A percentile compares a stretch with the other conserved stretches of the same genome.
phyloP scores from a whole-genome alignment of 2,888 invertebrate species.

The Schizotus pectinicornis region DNA sequence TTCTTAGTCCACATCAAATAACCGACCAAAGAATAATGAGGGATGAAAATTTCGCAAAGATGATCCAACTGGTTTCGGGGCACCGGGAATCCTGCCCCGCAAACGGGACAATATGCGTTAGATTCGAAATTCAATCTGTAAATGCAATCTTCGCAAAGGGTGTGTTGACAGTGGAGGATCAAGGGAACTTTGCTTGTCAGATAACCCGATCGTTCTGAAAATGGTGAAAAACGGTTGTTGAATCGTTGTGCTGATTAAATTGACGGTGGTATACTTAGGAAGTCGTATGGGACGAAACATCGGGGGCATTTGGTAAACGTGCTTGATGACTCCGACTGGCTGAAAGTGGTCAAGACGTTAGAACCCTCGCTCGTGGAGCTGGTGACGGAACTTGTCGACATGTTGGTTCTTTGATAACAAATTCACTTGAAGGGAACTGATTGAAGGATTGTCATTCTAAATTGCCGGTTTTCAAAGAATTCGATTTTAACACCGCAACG shows the following conservation, averaged over 20 bases:
- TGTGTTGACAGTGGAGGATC: constrained; percentile 70
- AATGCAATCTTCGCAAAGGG: constrained; percentile 71
- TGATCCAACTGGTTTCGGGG: constrained; percentile 29
- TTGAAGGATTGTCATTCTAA: constrained; percentile 18
- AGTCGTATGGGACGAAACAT: too few relatives aligned
- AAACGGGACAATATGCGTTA: constrained; percentile 60
- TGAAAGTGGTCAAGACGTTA: too few relatives aligned
- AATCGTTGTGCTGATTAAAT: too few relatives aligned
- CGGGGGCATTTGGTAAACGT: too few relatives aligned
- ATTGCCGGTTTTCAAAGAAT: too few relatives aligned
- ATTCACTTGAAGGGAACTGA: constrained; percentile 30
- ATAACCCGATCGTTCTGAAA: constrained; percentile 11
- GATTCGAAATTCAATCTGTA: constrained; percentile 47
- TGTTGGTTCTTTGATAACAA: constrained; percentile 10
- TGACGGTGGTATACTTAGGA: too few relatives aligned
- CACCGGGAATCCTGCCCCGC: constrained; percentile 55
- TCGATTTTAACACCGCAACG: too few relatives aligned
- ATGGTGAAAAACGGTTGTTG: not conserved
- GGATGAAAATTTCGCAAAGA: constrained; percentile 47
- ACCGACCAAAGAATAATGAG: constrained; percentile 56
- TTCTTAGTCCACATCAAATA: constrained; percentile 39
- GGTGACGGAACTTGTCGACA: too few relatives aligned
- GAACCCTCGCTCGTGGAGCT: not conserved
- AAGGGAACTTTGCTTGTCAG: constrained; percentile 60
- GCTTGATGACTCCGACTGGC: too few relatives aligned